A percentile compares a stretch with the other conserved stretches of the same genome.
Evolutionary conservation across 2,888 invertebrate species (phyloP).

Genomic region (Tetanocera ferruginea): DNA sequence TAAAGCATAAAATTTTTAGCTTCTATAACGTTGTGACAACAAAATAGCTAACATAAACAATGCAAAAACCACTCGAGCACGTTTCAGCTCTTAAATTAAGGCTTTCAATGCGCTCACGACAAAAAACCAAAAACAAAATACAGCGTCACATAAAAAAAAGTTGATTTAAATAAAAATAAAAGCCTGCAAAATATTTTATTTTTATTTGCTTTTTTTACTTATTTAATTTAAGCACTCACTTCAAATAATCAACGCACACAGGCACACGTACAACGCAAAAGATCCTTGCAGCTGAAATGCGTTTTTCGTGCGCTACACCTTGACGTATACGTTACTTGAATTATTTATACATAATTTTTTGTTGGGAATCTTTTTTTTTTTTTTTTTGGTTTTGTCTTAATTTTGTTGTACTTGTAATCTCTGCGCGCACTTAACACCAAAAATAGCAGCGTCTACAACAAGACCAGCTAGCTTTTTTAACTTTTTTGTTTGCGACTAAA

Average conservation of each 20-base stretch:
- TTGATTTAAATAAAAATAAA: not conserved
- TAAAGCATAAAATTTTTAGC: no score
- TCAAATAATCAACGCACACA: not conserved
- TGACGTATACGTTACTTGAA: not conserved
- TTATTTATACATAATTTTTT: not conserved
- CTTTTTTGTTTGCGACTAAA: not conserved
- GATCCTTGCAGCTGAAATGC: not conserved
- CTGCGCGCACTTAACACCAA: not conserved
- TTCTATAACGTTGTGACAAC: no score
- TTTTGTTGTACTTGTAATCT: not conserved
- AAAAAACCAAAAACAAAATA: not conserved
- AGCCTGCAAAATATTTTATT: not conserved
- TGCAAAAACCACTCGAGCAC: constrained; percentile 23
- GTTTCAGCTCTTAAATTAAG: constrained; percentile 25
- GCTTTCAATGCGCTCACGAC: not conserved
- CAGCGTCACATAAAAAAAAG: not conserved
- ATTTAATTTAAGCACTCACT: no score
- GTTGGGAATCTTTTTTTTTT: not conserved
- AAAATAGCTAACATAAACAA: not conserved
- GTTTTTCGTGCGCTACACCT: not conserved
- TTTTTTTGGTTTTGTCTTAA: no score
- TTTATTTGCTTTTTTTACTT: not conserved
- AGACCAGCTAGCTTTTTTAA: not conserved
- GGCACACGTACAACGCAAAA: not conserved
- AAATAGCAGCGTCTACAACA: not conserved